A percentile compares a stretch with the other conserved stretches of the same genome.
Evolutionary conservation across 2,797 vertebrate genomes (phyloP).

Genomic region (Sebastes flavidus): DNA sequence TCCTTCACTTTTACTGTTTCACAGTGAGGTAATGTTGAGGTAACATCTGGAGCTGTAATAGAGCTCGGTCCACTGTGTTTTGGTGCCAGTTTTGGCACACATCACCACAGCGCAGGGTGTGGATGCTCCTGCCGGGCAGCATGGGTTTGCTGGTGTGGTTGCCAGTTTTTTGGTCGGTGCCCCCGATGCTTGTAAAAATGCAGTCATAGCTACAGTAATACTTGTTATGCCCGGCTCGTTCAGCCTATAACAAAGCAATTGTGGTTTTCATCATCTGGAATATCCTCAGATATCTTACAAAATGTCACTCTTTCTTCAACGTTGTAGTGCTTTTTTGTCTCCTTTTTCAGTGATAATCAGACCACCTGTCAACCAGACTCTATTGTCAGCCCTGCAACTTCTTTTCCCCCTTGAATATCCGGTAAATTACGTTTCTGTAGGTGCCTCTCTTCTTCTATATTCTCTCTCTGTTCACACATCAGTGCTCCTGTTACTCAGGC

Average conservation of each 20-base stretch:
- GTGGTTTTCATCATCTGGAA: background rate
- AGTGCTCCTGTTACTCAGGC: background rate
- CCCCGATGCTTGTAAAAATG: constrained; percentile 22
- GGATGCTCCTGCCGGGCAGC: background rate
- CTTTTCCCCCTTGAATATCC: background rate
- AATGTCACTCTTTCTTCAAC: background rate
- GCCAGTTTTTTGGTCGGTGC: constrained; percentile 11
- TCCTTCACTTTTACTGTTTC: constrained; percentile 19
- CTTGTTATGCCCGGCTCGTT: background rate
- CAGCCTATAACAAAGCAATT: background rate
- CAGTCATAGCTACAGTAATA: background rate
- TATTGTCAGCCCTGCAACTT: background rate
- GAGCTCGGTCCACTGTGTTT: constrained; percentile 36
- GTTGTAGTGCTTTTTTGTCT: background rate
- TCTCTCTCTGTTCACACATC: background rate
- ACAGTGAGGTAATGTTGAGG: constrained; percentile 62
- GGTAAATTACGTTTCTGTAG: background rate
- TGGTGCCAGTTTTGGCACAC: constrained; percentile 35
- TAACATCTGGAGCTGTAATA: constrained; percentile 59
- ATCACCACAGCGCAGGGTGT: constrained; percentile 2
- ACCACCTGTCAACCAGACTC: background rate
- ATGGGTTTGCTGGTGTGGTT: background rate
- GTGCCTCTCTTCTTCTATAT: background rate
- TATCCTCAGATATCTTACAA: background rate
- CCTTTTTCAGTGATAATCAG: background rate